These are phyloP conservation scores for Sepiola atlantica DNA, from an alignment of 2,888 invertebrate genomes.

Conservation along the genomic window DNA sequence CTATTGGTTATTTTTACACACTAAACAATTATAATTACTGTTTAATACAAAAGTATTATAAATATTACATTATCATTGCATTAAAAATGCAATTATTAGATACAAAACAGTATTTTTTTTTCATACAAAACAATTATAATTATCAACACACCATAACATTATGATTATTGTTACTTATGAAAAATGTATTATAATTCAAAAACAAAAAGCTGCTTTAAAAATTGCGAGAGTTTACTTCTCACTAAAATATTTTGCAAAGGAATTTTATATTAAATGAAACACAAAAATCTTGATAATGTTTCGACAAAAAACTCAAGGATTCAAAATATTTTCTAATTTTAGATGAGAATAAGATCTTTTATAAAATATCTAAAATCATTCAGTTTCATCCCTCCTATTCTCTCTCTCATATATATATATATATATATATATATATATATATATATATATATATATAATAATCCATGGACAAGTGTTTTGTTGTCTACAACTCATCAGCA, in stretches of 20 bases:
- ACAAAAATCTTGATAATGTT: neutral
- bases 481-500: too few relatives aligned
- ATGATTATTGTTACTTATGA: neutral
- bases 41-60: too few relatives aligned
- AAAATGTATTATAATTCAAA: neutral
- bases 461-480: too few relatives aligned
- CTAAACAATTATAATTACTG: too few relatives aligned
- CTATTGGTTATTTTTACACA: too few relatives aligned
- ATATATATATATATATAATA: too few relatives aligned
- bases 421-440: too few relatives aligned
- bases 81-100: neutral
- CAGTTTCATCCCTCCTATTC: neutral
- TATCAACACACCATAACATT: neutral
- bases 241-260: neutral
- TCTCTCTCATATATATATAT: neutral
- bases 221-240: neutral
- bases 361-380: neutral
- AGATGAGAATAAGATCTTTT: neutral
- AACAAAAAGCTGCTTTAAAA: neutral
- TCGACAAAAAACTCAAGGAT: neutral
- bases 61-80: too few relatives aligned
- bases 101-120: neutral
- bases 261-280: neutral
- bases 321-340: neutral
- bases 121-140: neutral